Evolutionary conservation across 1,140 invertebrate species (phyloP).

Genomic region (Aricia agestis): DNA sequence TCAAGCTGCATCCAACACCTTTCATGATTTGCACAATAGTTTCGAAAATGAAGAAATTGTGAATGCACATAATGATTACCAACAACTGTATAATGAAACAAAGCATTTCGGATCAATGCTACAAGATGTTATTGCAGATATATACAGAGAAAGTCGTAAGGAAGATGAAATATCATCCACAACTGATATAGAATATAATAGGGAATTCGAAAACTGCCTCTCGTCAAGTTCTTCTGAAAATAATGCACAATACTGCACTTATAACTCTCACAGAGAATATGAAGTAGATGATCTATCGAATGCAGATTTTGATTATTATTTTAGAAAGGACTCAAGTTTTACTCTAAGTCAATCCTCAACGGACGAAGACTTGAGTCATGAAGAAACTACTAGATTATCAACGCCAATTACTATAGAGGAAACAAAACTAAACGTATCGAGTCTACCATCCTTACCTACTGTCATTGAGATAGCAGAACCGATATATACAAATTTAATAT

Average conservation of each 20-base stretch:
- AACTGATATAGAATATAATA: conserved; percentile 39
- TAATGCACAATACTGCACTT: not conserved
- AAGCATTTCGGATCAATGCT: not conserved
- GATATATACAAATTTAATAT: conserved; percentile 26
- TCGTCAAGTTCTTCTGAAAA: not conserved
- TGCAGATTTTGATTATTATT: conserved; percentile 17
- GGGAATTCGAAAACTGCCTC: too few relatives aligned
- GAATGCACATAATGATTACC: conserved; percentile 1
- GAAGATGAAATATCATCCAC: conserved; percentile 17
- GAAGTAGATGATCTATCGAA: not conserved
- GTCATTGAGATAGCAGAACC: conserved; percentile 56
- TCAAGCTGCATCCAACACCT: not conserved
- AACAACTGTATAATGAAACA: conserved; percentile 6
- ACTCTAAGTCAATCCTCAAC: conserved; percentile 30
- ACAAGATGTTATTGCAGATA: conserved; percentile 10
- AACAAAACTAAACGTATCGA: conserved; percentile 45
- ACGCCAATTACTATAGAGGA: conserved; percentile 46
- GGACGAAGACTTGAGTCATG: conserved; percentile 33
- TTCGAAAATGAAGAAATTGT: not conserved
- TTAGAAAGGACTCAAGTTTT: conserved; percentile 33
- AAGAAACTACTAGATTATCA: conserved; percentile 31
- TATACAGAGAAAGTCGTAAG: conserved; percentile 15
- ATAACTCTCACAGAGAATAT: not conserved
- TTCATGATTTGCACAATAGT: not conserved
- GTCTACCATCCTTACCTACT: conserved; percentile 47